These are phyloP conservation scores for Drosophila suboccidentalis DNA, from an alignment of 2,888 invertebrate genomes.

Conservation along the genomic window DNA sequence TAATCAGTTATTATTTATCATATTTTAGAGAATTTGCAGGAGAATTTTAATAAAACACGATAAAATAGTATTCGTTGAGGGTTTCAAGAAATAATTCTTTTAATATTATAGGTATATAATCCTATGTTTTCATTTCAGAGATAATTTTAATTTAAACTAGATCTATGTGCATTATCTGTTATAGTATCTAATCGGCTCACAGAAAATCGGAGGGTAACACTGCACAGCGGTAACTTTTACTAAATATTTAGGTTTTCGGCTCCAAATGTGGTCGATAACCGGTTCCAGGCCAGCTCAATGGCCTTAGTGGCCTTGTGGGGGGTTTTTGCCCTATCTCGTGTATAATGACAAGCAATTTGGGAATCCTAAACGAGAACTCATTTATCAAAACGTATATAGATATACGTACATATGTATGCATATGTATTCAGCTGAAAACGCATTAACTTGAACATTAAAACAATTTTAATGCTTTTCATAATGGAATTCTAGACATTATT, in stretches of 20 bases:
- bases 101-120: background rate
- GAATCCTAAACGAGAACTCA: constrained; percentile 3
- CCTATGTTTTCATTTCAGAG: background rate
- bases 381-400: background rate
- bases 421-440: background rate
- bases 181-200: background rate
- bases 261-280: constrained; percentile 16
- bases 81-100: background rate
- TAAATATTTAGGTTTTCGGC: background rate
- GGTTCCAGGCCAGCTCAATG: constrained; percentile 27
- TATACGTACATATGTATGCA: background rate
- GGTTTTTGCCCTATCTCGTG: constrained; percentile 15
- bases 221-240: background rate
- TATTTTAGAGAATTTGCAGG: background rate
- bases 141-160: background rate
- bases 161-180: background rate
- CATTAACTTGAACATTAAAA: background rate
- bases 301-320: constrained; percentile 23
- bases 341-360: constrained; percentile 6
- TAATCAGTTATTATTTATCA: constrained; percentile 12
- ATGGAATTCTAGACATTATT: background rate
- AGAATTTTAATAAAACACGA: background rate
- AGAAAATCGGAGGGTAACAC: background rate
- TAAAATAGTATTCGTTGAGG: background rate
- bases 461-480: background rate